Percentiles rank a stretch among this genome's conserved stretches.
Conservation (phyloP, 2,888 invertebrate genomes). For the Metellina segmentata region DNA sequence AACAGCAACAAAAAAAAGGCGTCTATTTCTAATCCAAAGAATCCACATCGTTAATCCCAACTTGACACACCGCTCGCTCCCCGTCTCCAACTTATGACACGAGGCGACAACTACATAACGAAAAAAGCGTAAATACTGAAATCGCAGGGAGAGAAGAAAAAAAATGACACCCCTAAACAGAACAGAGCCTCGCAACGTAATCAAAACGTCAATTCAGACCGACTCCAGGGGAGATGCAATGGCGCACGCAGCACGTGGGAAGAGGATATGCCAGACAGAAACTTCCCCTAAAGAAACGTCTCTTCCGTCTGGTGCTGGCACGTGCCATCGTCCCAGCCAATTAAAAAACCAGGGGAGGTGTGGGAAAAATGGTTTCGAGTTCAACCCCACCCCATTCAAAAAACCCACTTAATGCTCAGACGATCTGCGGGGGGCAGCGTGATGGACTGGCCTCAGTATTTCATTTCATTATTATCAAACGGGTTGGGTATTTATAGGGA, state of each 20-base stretch:
- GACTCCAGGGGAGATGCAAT: conserved; percentile 20
- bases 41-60: not conserved
- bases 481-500: conserved; percentile 42
- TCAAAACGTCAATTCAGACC: conserved; percentile 71
- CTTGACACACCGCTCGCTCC: conserved; percentile 21
- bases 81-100: conserved; percentile 37
- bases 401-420: conserved; percentile 33
- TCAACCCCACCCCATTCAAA: conserved; percentile 13
- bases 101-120: not conserved
- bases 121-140: not conserved
- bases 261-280: no score
- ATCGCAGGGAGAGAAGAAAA: not conserved
- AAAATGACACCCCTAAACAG: conserved; percentile 13
- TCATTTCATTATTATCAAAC: conserved; percentile 55
- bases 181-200: conserved; percentile 32
- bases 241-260: not conserved
- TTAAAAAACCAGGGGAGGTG: conserved; percentile 38
- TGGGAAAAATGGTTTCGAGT: conserved; percentile 47
- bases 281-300: not conserved
- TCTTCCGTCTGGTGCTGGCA: conserved; percentile 42
- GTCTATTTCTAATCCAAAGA: not conserved
- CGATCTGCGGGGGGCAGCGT: not conserved
- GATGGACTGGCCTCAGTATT: conserved; percentile 42
- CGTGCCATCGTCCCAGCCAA: conserved; percentile 65
- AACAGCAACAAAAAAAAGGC: not conserved